Evolutionary conservation across 2,113 vertebrate species (phyloP).

Genomic region (Atrichornis clamosus): DNA sequence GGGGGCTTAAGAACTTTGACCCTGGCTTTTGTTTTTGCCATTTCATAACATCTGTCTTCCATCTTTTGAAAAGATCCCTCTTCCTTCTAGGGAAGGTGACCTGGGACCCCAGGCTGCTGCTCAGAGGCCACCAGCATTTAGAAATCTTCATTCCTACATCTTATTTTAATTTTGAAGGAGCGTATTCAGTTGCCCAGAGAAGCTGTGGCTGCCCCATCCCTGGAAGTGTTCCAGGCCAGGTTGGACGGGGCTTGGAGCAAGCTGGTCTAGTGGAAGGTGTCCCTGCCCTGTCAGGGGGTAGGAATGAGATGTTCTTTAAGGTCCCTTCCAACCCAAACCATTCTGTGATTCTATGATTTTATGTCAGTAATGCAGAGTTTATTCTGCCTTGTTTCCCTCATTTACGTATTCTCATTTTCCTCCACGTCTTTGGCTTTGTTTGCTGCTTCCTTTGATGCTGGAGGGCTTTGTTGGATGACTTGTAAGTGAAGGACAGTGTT

Average conservation of each 20-base stretch:
- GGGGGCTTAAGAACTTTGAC: background rate
- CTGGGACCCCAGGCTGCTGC: background rate
- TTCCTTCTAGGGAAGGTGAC: background rate
- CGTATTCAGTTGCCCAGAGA: background rate
- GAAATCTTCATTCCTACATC: background rate
- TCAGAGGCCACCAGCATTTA: background rate
- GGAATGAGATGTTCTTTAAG: too few relatives aligned
- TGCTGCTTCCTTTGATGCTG: rapidly evolving
- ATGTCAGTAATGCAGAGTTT: background rate
- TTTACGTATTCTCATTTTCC: background rate
- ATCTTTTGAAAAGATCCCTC: background rate
- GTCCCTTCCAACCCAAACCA: background rate
- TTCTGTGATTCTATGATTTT: background rate
- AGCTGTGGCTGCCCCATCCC: background rate
- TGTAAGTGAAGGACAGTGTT: background rate
- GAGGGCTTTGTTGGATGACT: background rate
- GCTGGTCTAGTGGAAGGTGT: background rate
- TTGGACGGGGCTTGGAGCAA: background rate
- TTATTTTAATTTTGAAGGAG: background rate
- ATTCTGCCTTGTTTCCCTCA: background rate
- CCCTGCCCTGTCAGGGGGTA: background rate
- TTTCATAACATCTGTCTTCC: background rate
- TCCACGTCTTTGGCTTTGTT: background rate
- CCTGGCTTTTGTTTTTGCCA: background rate
- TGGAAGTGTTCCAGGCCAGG: background rate